These are phyloP conservation scores for Aplochiton taeniatus DNA, from an alignment of 2,797 vertebrate genomes.

Conservation along the genomic window DNA sequence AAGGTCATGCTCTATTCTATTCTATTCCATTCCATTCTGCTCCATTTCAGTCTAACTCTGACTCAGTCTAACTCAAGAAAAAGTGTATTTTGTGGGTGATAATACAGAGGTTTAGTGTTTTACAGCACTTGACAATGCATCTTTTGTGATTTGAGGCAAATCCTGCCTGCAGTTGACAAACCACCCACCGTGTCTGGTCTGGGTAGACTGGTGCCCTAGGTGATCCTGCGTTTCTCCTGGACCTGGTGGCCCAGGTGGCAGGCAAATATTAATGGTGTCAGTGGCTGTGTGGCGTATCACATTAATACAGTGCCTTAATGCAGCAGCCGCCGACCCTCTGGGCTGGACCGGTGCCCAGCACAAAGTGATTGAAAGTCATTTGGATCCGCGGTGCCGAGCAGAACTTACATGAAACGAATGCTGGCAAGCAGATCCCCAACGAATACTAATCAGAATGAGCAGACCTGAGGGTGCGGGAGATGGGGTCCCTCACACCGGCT, in stretches of 20 bases:
- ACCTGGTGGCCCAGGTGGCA: slow-evolving; percentile 28
- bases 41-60: not conserved
- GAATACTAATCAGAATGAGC: slow-evolving; percentile 56
- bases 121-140: not conserved
- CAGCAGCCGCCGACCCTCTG: slow-evolving; percentile 49
- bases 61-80: no score
- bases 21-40: not conserved
- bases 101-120: not conserved
- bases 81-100: not conserved
- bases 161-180: slow-evolving; percentile 16
- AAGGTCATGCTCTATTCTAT: not conserved
- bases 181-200: slow-evolving; percentile 26
- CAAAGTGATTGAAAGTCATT: slow-evolving; percentile 71
- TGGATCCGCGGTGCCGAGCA: slow-evolving; percentile 57
- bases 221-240: slow-evolving; percentile 39
- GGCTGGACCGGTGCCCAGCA: slow-evolving; percentile 66
- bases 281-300: slow-evolving; percentile 53
- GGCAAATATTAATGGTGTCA: slow-evolving; percentile 49
- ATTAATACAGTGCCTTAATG: slow-evolving; percentile 64
- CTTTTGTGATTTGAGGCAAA: slow-evolving; percentile 21
- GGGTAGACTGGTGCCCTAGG: slow-evolving; percentile 28
- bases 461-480: slow-evolving; percentile 28
- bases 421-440: slow-evolving; percentile 23
- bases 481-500: not conserved
- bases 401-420: slow-evolving; percentile 59